Evolutionary conservation across 2,113 vertebrate species (phyloP), one percentile per base, ranked within the genome.

Genomic region (Tenrec ecaudatus): DNA sequence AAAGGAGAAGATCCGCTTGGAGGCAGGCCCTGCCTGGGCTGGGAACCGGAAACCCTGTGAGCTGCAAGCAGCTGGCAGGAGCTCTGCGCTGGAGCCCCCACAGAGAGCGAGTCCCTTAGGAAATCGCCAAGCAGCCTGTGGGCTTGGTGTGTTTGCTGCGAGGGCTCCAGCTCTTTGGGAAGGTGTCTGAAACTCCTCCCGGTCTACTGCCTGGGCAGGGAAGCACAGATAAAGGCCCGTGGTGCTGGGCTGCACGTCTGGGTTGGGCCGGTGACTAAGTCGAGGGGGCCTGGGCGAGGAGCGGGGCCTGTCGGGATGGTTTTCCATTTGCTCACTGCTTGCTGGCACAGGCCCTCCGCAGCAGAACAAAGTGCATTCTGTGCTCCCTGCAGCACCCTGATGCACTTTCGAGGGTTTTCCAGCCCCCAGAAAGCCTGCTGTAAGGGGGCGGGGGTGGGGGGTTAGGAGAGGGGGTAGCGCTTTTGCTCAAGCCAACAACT

Each of bases 341-440:
- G 78, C 94, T 96, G 96, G 96, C 96, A 86, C 96, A 88, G 78
- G 60, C 93, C 57, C 62, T 62, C 47, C 80, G 87, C 38, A 71
- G 10, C 76, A 95, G 96, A 97, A 98, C 97, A 98, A 98, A 98
- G 97, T 88, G 20, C 27, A 40, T 82, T 81, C 87, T 97, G 96
- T 98, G 96, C 95, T 97, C 88, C 94, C 95, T 96, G 81, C 71
- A 89, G 93, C 84, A 96, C 69, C 78, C 96, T 93, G 97, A 94
- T 98, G 94, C 58, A 90, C 97, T 92, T 92, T 95, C 92, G 95
- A 97, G 85, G 96, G 96, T 94, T 97, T 95, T 82, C 57, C 79
- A 92, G 20, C 19, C 92, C 66, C 86, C 81, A 88, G 97, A 93
- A 93, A 96, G 71, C 82, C 84, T 86, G 68, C 77, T 92, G 89